Evolutionary conservation across 2,888 invertebrate genomes (phyloP).

Genomic region (Ischnura elegans): DNA sequence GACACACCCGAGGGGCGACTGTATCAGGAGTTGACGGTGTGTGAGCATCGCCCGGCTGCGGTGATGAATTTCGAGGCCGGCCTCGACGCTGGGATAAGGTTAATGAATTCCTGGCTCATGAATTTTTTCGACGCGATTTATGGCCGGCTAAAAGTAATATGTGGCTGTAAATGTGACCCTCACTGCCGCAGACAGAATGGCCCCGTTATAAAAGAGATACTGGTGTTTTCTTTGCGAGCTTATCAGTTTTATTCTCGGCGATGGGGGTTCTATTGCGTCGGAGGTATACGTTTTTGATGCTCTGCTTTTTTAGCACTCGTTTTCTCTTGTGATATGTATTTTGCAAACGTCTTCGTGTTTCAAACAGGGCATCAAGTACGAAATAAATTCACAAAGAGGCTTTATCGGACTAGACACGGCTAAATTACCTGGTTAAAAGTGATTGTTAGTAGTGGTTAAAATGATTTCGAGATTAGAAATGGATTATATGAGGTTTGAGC

Average conservation of each 20-base stretch:
- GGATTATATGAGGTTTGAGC: no score
- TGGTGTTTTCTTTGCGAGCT: not conserved
- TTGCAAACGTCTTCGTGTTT: no score
- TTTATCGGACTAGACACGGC: no score
- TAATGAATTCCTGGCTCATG: constrained; percentile 10
- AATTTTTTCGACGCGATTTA: not conserved
- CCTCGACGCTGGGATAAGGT: not conserved
- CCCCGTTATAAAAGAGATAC: not conserved
- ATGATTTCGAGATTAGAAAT: no score
- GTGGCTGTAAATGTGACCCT: not conserved
- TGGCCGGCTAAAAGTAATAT: not conserved
- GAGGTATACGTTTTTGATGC: not conserved
- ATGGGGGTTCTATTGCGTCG: not conserved
- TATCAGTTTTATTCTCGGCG: not conserved
- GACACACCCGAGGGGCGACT: not conserved
- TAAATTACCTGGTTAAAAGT: no score
- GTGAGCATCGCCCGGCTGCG: not conserved
- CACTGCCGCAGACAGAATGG: not conserved
- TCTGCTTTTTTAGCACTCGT: not conserved
- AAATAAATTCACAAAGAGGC: no score
- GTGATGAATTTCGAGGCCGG: not conserved
- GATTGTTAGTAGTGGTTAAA: no score
- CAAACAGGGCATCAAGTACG: no score
- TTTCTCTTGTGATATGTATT: no score
- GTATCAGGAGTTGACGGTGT: not conserved